Conservation (phyloP, 2,797 vertebrate genomes). For the Acridotheres tristis region DNA sequence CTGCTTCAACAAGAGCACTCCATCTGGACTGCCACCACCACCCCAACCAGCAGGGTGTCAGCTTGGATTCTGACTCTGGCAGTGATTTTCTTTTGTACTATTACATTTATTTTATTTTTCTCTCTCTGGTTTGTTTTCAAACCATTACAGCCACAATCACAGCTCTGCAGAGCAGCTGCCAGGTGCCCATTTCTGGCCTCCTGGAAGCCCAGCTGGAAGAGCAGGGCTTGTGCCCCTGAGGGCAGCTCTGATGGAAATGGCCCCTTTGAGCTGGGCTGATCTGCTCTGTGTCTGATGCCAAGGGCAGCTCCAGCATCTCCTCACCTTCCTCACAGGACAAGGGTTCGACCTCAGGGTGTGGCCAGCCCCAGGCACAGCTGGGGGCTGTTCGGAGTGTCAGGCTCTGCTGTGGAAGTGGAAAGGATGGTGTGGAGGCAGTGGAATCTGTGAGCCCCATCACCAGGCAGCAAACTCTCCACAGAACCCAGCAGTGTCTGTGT, state of each 20-base stretch:
- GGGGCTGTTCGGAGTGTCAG: conserved; percentile 45
- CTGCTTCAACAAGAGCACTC: no score
- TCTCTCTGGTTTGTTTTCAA: no score
- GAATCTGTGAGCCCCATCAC: conserved; percentile 45
- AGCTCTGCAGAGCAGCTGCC: conserved; percentile 59
- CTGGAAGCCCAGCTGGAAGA: conserved; percentile 78
- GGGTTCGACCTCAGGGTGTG: conserved; percentile 73
- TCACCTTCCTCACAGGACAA: conserved; percentile 72
- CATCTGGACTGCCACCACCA: no score
- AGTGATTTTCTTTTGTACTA: no score
- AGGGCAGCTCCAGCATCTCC: conserved; percentile 70
- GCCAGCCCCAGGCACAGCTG: conserved; percentile 24
- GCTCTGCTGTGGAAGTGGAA: conserved; percentile 64
- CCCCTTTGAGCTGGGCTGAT: conserved; percentile 73
- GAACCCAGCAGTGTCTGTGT: conserved; percentile 76
- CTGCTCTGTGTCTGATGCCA: conserved; percentile 36
- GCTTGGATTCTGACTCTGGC: no score
- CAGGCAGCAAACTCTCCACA: conserved; percentile 75
- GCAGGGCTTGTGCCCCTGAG: conserved; percentile 73
- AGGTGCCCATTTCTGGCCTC: conserved; percentile 78
- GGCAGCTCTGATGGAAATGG: conserved; percentile 69
- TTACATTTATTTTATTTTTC: no score
- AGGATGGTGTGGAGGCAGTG: conserved; percentile 81
- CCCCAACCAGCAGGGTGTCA: no score
- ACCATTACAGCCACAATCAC: not conserved